Percentiles rank a stretch among this genome's conserved stretches.
These are phyloP conservation scores for Spilarctia lutea DNA, from an alignment of 2,888 invertebrate species.

Conservation along the genomic window DNA sequence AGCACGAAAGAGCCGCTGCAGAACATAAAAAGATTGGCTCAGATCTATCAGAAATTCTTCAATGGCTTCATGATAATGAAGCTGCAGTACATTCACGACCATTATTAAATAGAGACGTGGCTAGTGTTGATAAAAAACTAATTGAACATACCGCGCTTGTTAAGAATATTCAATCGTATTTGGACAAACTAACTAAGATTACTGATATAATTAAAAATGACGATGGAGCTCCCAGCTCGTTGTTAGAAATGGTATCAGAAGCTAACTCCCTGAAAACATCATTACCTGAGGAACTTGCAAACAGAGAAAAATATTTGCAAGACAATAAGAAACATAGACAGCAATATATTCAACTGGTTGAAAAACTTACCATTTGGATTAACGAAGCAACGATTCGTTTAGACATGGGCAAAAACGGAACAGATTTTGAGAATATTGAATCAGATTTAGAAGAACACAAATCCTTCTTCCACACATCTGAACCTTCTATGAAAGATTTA, in stretches of 20 bases:
- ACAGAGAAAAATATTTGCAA: slow-evolving; percentile 92
- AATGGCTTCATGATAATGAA: slow-evolving; percentile 94
- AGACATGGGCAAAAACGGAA: slow-evolving; percentile 92
- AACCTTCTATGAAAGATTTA: slow-evolving; percentile 91
- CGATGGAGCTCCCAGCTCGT: slow-evolving; percentile 92
- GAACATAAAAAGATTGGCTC: slow-evolving; percentile 94
- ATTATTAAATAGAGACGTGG: slow-evolving; percentile 91
- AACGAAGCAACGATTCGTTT: slow-evolving; percentile 93
- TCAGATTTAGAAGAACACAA: slow-evolving; percentile 95
- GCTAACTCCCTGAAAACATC: slow-evolving; percentile 92
- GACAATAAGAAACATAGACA: slow-evolving; percentile 92
- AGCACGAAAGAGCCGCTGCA: slow-evolving; percentile 95
- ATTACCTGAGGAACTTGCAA: slow-evolving; percentile 92
- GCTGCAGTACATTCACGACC: slow-evolving; percentile 93
- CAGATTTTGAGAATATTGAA: slow-evolving; percentile 95
- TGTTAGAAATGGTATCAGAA: slow-evolving; percentile 94
- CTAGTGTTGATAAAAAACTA: slow-evolving; percentile 93
- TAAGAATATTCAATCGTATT: slow-evolving; percentile 89
- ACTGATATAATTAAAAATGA: slow-evolving; percentile 91
- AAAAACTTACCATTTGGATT: slow-evolving; percentile 93
- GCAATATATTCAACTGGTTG: slow-evolving; percentile 91
- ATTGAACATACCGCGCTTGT: slow-evolving; percentile 90
- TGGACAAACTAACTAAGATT: slow-evolving; percentile 90
- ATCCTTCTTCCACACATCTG: slow-evolving; percentile 92
- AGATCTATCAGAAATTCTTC: slow-evolving; percentile 93